phyloP scores from a whole-genome alignment of 2,113 vertebrate species.

The Aix galericulata region DNA sequence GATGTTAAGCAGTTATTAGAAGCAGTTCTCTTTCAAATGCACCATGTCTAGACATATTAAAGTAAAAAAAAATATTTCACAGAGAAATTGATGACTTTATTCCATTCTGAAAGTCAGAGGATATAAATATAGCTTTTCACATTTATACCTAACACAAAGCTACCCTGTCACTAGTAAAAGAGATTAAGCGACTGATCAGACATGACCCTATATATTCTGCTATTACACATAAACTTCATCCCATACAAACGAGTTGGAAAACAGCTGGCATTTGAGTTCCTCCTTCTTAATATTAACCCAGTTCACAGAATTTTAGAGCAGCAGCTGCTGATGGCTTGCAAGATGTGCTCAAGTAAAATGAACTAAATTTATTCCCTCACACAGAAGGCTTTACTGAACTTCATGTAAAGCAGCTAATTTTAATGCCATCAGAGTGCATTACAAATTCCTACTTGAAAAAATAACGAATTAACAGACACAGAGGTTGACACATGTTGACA shows the following conservation, averaged over 20 bases:
- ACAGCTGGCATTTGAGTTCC: not conserved
- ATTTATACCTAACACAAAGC: not conserved
- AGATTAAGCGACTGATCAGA: not conserved
- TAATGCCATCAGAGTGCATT: not conserved
- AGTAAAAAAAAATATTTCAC: not conserved
- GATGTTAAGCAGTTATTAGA: not conserved
- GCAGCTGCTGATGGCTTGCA: constrained; percentile 5
- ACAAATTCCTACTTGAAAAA: not conserved
- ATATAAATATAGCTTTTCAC: not conserved
- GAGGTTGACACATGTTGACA: not conserved
- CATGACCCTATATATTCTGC: not conserved
- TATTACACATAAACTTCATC: not conserved
- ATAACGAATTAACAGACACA: not conserved
- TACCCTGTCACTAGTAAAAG: not conserved
- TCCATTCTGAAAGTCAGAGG: not conserved
- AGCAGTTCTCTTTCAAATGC: not conserved
- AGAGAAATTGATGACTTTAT: not conserved
- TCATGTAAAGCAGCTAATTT: not conserved
- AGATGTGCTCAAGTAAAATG: constrained; percentile 23
- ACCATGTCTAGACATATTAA: not conserved
- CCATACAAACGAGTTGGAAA: not conserved
- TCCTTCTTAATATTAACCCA: constrained; percentile 12
- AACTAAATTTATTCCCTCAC: constrained; percentile 22
- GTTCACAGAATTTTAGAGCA: constrained; percentile 3
- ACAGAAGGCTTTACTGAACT: not conserved